Evolutionary conservation across 2,113 vertebrate species (phyloP).

Genomic region (Dolichallabes microphthalmus): DNA sequence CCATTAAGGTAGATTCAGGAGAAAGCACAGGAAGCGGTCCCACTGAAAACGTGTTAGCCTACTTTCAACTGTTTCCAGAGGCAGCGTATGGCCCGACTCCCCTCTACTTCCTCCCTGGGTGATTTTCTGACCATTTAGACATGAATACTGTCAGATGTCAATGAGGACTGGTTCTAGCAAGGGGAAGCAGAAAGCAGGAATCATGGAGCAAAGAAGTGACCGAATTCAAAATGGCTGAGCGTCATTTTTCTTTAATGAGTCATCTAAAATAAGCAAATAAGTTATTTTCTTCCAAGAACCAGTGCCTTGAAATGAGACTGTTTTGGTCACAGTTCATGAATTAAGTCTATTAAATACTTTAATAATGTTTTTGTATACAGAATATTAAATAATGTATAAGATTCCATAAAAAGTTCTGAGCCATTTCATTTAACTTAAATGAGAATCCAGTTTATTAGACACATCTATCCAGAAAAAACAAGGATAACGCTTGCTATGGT

Average conservation of each 20-base stretch:
- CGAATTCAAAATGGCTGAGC: background rate
- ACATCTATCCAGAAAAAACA: background rate
- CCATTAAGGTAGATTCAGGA: slow-evolving; percentile 69
- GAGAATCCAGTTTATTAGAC: background rate
- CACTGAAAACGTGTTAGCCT: slow-evolving; percentile 63
- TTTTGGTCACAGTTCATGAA: background rate
- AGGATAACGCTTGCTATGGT: background rate
- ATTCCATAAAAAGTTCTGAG: too few species aligned
- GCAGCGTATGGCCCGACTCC: slow-evolving; percentile 46
- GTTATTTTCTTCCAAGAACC: background rate
- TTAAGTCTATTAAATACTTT: background rate
- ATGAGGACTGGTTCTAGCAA: slow-evolving; percentile 12
- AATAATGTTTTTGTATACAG: background rate
- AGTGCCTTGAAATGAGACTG: background rate
- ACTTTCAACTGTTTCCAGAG: slow-evolving; percentile 62
- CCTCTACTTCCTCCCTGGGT: slow-evolving; percentile 39
- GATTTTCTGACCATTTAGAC: slow-evolving; percentile 48
- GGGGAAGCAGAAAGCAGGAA: slow-evolving; percentile 3
- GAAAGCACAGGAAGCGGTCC: slow-evolving; percentile 66
- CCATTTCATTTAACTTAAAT: background rate
- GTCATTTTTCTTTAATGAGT: background rate
- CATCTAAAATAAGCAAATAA: background rate
- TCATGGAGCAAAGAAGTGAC: slow-evolving; percentile 2
- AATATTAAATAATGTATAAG: background rate
- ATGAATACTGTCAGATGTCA: slow-evolving; percentile 40